These are phyloP conservation scores for Autographa pulchrina DNA, from an alignment of 2,888 invertebrate species.

Conservation along the genomic window DNA sequence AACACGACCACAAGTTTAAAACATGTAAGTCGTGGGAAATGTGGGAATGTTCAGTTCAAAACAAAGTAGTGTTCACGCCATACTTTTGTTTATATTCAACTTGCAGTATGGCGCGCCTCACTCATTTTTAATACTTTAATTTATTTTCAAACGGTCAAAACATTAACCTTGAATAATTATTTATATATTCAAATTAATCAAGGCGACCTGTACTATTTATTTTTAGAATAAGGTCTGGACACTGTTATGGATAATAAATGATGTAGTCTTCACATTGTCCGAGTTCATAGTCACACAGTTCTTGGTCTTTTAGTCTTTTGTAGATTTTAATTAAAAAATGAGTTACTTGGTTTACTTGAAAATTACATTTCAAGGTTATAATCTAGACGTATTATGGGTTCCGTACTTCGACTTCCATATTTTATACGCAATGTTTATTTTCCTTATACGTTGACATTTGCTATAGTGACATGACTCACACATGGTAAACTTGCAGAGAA, in stretches of 20 bases:
- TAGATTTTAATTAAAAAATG: too few relatives aligned
- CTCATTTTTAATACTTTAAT: background rate
- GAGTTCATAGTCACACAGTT: too few relatives aligned
- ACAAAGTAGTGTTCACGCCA: background rate
- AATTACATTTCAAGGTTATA: background rate
- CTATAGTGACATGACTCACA: constrained; percentile 46
- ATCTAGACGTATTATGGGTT: background rate
- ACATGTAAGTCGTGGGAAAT: background rate
- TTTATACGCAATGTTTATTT: constrained; percentile 23
- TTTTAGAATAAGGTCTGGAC: background rate
- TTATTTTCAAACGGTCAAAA: background rate
- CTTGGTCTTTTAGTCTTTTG: too few relatives aligned
- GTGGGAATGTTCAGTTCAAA: background rate
- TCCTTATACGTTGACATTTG: constrained; percentile 33
- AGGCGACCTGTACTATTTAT: background rate
- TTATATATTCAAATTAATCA: background rate
- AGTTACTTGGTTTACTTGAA: background rate
- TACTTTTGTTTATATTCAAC: background rate
- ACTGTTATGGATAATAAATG: background rate
- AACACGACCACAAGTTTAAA: background rate
- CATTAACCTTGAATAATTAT: background rate
- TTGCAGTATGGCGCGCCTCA: background rate
- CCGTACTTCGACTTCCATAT: background rate
- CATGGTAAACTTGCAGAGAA: constrained; percentile 65
- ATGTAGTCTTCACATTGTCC: too few relatives aligned